Conservation (phyloP, 2,113 vertebrate genomes). For the Cynopterus brachyotis region DNA sequence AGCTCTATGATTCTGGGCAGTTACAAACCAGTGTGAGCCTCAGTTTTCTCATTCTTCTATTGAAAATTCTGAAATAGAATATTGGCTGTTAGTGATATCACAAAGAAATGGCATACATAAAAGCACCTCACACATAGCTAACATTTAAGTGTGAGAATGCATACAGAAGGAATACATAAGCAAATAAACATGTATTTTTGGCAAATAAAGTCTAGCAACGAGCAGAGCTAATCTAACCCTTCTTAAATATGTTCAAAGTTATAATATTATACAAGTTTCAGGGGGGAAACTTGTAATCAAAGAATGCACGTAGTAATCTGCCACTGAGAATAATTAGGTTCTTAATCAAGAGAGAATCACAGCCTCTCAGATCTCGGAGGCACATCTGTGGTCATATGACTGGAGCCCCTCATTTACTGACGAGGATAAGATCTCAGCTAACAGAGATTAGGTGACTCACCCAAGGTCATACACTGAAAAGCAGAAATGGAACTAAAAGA, state of each 20-base stretch:
- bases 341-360: constrained; percentile 49
- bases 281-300: constrained; percentile 28
- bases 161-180: background rate
- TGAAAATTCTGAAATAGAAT: background rate
- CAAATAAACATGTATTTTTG: background rate
- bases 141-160: background rate
- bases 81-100: background rate
- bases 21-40: background rate
- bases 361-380: background rate
- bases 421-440: background rate
- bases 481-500: background rate
- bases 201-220: background rate
- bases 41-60: background rate
- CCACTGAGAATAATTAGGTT: constrained; percentile 45
- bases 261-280: background rate
- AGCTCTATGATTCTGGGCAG: background rate
- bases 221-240: background rate
- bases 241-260: constrained; percentile 14
- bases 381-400: background rate
- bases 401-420: background rate
- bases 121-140: background rate
- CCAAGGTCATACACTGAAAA: background rate
- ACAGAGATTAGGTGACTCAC: background rate
- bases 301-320: constrained; percentile 37
- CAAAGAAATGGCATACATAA: background rate